Percentiles rank a stretch among this genome's conserved stretches.
Evolutionary conservation across 2,113 vertebrate species (phyloP).

Genomic region (Labeo rohita): DNA sequence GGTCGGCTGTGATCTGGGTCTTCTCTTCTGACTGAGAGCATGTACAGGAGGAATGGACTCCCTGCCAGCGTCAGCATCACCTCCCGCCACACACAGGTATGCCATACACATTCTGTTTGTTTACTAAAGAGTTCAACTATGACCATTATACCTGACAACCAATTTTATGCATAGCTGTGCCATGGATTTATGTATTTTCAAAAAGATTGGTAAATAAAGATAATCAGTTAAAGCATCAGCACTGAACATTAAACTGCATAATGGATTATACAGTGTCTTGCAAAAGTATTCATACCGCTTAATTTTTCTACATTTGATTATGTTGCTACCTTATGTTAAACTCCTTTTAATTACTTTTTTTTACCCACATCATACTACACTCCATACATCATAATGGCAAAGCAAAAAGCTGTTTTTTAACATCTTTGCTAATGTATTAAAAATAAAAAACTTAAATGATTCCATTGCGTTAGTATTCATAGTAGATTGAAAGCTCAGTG

Average conservation of each 20-base stretch:
- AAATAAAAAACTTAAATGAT: no score
- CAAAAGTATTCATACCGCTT: no score
- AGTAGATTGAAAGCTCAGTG: no score
- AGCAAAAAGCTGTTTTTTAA: no score
- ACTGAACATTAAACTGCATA: not conserved
- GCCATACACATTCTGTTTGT: not conserved
- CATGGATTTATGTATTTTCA: not conserved
- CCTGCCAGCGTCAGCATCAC: conserved; percentile 74
- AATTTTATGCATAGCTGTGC: not conserved
- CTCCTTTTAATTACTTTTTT: no score
- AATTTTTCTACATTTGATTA: no score
- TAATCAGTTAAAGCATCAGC: not conserved
- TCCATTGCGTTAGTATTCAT: no score
- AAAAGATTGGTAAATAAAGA: not conserved
- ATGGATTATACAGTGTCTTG: not conserved
- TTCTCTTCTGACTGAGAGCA: conserved; percentile 66
- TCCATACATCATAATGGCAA: no score
- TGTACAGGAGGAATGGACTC: conserved; percentile 80
- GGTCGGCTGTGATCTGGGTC: conserved; percentile 60
- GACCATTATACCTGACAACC: not conserved
- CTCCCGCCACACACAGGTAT: conserved; percentile 67
- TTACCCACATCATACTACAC: no score
- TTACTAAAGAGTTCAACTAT: not conserved
- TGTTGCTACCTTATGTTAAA: no score
- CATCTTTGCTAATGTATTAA: no score